These are phyloP conservation scores for Epizoanthus scotinus DNA, from an alignment of 92 coral and sea anemone genomes.

Conservation along the genomic window DNA sequence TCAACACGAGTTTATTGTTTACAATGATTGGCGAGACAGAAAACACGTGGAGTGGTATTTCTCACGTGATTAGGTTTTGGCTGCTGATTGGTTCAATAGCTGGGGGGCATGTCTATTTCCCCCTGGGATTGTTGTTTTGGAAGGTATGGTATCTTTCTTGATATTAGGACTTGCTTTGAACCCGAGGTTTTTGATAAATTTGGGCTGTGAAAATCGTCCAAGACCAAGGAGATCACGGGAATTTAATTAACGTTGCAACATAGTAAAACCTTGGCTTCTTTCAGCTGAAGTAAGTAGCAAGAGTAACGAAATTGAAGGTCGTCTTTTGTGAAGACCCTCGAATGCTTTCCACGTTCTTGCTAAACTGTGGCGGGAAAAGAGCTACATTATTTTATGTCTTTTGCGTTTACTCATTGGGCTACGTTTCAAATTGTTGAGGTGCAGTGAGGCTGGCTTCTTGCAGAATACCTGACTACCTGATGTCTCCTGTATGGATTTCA, in stretches of 20 bases:
- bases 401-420: not conserved
- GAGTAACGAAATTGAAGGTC: slow-evolving; percentile 18
- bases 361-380: slow-evolving; percentile 25
- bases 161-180: not conserved
- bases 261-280: slow-evolving; percentile 4
- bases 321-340: not conserved
- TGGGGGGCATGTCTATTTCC: slow-evolving; percentile 41
- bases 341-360: slow-evolving; percentile 10
- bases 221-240: not conserved
- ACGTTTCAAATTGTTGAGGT: slow-evolving; percentile 19
- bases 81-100: slow-evolving; percentile 19
- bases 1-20: slow-evolving; percentile 38
- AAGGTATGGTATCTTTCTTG: not conserved
- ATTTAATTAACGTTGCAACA: not conserved
- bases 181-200: not conserved
- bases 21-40: slow-evolving; percentile 36
- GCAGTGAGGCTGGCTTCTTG: slow-evolving; percentile 39
- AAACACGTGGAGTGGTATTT: slow-evolving; percentile 41
- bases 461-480: slow-evolving; percentile 25
- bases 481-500: slow-evolving; percentile 38
- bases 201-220: not conserved
- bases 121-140: slow-evolving; percentile 42
- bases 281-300: not conserved
- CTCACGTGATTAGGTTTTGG: slow-evolving; percentile 23
- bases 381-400: slow-evolving; percentile 13